Evolutionary conservation across 2,797 vertebrate genomes (phyloP).

Genomic region (Sylvia borin): DNA sequence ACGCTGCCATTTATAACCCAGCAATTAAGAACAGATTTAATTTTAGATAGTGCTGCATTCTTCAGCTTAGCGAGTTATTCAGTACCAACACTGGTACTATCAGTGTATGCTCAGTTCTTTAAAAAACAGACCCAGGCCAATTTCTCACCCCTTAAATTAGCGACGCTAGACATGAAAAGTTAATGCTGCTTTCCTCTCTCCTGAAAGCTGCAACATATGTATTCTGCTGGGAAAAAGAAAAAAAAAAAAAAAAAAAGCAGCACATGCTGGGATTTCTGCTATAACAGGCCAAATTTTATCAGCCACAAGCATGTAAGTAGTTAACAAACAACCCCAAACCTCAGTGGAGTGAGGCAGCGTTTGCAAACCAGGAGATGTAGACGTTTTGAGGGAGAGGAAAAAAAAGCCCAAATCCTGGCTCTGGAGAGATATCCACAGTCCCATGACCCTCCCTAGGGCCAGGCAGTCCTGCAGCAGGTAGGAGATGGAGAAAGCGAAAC

Average conservation of each 20-base stretch:
- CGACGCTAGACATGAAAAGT: neutral
- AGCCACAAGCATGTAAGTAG: fast-evolving
- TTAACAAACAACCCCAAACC: neutral
- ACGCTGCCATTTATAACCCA: conserved; percentile 13
- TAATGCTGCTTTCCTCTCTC: neutral
- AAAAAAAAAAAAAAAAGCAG: neutral
- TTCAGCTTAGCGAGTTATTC: conserved; percentile 7
- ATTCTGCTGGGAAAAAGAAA: neutral
- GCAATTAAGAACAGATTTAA: conserved; percentile 61
- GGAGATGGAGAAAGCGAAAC: neutral
- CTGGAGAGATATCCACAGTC: neutral
- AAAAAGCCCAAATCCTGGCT: neutral
- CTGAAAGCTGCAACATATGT: neutral
- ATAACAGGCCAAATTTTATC: neutral
- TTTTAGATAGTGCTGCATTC: conserved; percentile 25
- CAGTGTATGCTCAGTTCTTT: neutral
- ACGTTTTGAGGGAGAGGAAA: neutral
- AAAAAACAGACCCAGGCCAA: neutral
- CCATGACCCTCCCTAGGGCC: neutral
- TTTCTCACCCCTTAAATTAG: conserved; percentile 3
- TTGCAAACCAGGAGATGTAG: neutral
- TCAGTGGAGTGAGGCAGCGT: fast-evolving
- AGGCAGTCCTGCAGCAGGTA: neutral
- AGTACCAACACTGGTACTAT: neutral
- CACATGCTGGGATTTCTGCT: neutral